These are phyloP conservation scores for Oxycera nigricornis DNA, from an alignment of 2,888 invertebrate genomes.

Conservation along the genomic window DNA sequence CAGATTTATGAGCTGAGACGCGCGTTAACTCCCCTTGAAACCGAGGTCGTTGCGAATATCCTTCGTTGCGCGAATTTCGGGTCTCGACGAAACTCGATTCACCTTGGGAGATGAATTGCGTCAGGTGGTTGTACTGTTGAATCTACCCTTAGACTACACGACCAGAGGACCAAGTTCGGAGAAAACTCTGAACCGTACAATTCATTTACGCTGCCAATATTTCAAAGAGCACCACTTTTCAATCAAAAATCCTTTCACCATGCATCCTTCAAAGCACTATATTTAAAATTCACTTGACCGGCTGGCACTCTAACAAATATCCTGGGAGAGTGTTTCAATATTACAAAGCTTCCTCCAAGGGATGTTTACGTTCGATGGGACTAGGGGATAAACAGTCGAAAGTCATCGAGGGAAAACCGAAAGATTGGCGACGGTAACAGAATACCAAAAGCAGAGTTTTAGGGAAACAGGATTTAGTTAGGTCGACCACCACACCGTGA, in stretches of 20 bases:
- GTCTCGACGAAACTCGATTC: constrained; percentile 10
- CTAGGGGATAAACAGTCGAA: constrained; percentile 28
- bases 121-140: constrained; percentile 39
- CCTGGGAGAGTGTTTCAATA: constrained; percentile 19
- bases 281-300: constrained; percentile 3
- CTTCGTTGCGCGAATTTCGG: constrained; percentile 18
- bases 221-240: not conserved
- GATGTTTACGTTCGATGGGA: constrained; percentile 24
- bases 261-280: not conserved
- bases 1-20: constrained; percentile 6
- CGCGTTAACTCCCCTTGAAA: constrained; percentile 19
- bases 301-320: not conserved
- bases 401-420: constrained; percentile 23
- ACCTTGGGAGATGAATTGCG: constrained; percentile 36
- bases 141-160: not conserved
- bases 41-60: not conserved
- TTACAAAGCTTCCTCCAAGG: not conserved
- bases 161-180: not conserved
- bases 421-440: constrained; percentile 16
- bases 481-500: constrained; percentile 33
- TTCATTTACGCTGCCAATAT: not conserved
- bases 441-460: constrained; percentile 17
- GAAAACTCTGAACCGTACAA: not conserved
- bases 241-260: too few species aligned
- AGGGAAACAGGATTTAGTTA: constrained; percentile 30